These are phyloP conservation scores for Drosophila equinoxialis DNA, from an alignment of 1,140 invertebrate species.

Conservation along the genomic window DNA sequence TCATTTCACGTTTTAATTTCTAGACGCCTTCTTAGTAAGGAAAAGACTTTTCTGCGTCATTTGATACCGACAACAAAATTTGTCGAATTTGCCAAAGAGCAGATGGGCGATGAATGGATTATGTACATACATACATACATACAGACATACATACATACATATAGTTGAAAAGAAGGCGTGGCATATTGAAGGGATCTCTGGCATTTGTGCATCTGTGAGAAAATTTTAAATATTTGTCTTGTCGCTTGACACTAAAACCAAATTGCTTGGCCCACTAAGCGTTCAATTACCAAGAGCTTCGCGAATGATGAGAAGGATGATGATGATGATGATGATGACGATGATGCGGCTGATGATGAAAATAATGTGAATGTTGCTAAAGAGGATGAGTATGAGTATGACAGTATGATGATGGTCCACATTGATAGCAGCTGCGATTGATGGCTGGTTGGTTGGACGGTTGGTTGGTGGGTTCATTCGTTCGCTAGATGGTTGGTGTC, in stretches of 20 bases:
- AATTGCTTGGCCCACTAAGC: constrained; percentile 76
- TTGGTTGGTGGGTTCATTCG: background rate
- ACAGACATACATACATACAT: background rate
- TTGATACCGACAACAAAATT: constrained; percentile 74
- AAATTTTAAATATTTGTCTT: constrained; percentile 71
- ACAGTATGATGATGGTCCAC: constrained; percentile 59
- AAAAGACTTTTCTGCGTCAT: constrained; percentile 73
- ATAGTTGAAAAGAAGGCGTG: background rate
- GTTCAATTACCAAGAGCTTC: constrained; percentile 67
- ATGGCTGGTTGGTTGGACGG: constrained; percentile 33
- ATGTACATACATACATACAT: constrained; percentile 8
- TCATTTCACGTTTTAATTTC: constrained; percentile 81
- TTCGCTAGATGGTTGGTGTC: background rate
- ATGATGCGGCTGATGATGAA: constrained; percentile 28
- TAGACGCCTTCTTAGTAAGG: constrained; percentile 39
- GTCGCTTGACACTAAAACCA: constrained; percentile 58
- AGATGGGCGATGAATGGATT: constrained; percentile 50
- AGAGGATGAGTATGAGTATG: constrained; percentile 27
- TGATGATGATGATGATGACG: constrained; percentile 34
- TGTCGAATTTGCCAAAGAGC: constrained; percentile 53
- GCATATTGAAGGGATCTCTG: background rate
- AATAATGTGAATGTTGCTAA: constrained; percentile 15
- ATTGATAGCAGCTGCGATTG: constrained; percentile 80
- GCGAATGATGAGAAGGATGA: constrained; percentile 20
- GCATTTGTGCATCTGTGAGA: constrained; percentile 16